Conservation (phyloP, 2,113 vertebrate species). For the Uria lomvia region DNA sequence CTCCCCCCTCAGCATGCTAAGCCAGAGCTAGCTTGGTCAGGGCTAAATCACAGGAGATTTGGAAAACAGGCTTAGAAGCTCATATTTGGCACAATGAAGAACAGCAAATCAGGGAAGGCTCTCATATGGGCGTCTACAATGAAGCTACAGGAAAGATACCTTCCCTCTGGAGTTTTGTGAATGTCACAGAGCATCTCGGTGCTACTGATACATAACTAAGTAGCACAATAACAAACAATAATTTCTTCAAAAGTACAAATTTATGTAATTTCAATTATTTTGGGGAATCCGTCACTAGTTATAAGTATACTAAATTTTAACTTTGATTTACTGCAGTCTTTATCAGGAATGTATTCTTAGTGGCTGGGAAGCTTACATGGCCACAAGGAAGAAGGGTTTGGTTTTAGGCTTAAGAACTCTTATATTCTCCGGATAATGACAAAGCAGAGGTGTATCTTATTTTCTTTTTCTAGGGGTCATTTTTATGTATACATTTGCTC, state of each 20-base stretch:
- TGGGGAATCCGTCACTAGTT: not conserved
- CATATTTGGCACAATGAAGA: not conserved
- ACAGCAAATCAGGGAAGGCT: not conserved
- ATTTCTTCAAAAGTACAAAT: not conserved
- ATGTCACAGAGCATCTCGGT: not conserved
- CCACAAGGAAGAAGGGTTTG: not conserved
- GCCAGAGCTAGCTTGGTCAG: not conserved
- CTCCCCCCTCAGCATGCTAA: not conserved
- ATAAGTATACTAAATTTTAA: not conserved
- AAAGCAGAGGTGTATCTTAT: not conserved
- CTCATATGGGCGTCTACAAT: not conserved
- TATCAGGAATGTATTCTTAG: not conserved
- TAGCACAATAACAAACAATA: not conserved
- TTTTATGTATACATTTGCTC: not conserved
- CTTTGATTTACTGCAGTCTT: not conserved
- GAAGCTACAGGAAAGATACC: not conserved
- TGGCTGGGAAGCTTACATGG: not conserved
- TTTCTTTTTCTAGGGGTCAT: not conserved
- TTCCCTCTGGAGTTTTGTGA: not conserved
- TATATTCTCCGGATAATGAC: not conserved
- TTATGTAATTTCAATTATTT: not conserved
- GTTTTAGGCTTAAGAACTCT: not conserved
- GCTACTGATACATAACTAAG: not conserved
- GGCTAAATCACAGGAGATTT: not conserved
- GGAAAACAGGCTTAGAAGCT: not conserved